phyloP scores from a whole-genome alignment of 2,113 vertebrate genomes.

The Aythya baeri region DNA sequence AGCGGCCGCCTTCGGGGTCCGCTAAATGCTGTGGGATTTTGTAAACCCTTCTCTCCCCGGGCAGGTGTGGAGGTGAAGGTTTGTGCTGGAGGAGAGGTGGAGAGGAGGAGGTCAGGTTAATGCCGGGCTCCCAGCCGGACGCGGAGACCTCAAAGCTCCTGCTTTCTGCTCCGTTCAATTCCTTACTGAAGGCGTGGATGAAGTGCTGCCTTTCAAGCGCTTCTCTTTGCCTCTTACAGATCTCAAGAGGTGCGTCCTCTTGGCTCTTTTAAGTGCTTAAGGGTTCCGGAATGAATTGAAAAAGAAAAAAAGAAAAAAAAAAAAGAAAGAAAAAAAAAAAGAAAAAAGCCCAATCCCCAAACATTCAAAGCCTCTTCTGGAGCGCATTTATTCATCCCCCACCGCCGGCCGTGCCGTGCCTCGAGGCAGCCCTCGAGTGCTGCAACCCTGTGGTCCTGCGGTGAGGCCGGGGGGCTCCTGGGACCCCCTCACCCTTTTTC shows the following conservation, averaged over 20 bases:
- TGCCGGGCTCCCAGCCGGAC: not conserved
- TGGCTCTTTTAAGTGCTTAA: not conserved
- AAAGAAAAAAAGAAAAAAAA: too few species aligned
- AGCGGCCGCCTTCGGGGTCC: accelerated
- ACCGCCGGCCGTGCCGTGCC: accelerated
- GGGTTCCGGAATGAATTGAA: not conserved
- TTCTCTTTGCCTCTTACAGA: not conserved
- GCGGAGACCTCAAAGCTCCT: not conserved
- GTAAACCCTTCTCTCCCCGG: accelerated
- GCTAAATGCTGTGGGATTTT: accelerated
- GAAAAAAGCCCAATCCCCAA: too few species aligned
- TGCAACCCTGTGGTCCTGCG: accelerated
- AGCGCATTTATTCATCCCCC: not conserved
- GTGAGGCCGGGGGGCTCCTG: too few species aligned
- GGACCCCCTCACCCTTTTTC: not conserved
- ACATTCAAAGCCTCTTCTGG: not conserved
- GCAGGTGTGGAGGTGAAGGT: accelerated
- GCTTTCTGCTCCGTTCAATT: accelerated
- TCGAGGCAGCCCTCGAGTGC: not conserved
- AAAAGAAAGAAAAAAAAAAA: accelerated
- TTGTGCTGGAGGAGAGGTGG: accelerated
- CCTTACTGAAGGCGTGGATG: not conserved
- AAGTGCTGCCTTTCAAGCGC: not conserved
- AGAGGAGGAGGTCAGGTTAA: not conserved
- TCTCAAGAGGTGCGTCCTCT: not conserved